phyloP scores from a whole-genome alignment of 1,140 invertebrate genomes.

The Ceratina japonica region DNA sequence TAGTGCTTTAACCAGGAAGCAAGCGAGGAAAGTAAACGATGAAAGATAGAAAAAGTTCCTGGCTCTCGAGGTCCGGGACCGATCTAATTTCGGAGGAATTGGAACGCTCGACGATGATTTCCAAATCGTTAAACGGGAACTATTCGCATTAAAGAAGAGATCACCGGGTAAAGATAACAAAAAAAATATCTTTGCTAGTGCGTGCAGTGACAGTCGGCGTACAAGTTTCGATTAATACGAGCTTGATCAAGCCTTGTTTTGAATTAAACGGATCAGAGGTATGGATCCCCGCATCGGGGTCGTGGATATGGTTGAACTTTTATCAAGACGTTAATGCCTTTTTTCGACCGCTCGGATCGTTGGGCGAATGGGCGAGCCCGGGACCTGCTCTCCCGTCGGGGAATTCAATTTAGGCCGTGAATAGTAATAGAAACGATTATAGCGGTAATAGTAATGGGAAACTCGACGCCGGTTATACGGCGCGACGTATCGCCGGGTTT shows the following conservation, averaged over 20 bases:
- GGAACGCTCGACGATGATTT: slow-evolving; percentile 27
- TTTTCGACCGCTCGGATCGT: slow-evolving; percentile 31
- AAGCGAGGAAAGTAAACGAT: neutral
- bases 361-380: neutral
- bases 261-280: slow-evolving; percentile 3
- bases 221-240: slow-evolving; percentile 14
- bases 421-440: slow-evolving; percentile 32
- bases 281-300: neutral
- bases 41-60: neutral
- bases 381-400: too few relatives aligned
- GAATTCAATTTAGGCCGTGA: slow-evolving; percentile 30
- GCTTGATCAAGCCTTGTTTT: slow-evolving; percentile 21
- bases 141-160: slow-evolving; percentile 17
- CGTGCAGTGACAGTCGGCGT: neutral
- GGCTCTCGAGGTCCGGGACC: neutral
- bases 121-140: slow-evolving; percentile 20
- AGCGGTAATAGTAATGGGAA: neutral
- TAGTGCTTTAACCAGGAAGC: neutral
- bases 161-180: neutral
- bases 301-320: slow-evolving; percentile 18
- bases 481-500: neutral
- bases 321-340: slow-evolving; percentile 54
- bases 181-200: neutral
- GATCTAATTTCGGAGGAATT: slow-evolving; percentile 19
- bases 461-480: neutral